Percentiles rank a stretch among this genome's conserved stretches.
Evolutionary conservation across 2,113 vertebrate genomes (phyloP).

Genomic region (Pomatorhinus ruficollis): DNA sequence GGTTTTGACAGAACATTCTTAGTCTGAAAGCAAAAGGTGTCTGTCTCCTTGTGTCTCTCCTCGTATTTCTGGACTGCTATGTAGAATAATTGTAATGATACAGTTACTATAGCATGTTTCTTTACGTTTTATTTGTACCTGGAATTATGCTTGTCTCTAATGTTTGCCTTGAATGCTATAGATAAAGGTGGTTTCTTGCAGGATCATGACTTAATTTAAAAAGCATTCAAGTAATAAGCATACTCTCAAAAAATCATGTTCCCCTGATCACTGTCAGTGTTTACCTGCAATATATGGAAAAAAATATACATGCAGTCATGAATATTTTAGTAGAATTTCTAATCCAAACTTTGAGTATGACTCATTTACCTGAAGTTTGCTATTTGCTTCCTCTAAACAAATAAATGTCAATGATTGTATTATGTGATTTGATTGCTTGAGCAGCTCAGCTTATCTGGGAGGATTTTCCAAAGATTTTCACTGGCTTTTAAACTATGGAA

Average conservation of each 20-base stretch:
- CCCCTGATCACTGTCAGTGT: neutral
- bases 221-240: neutral
- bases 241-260: neutral
- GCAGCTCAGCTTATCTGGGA: neutral
- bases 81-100: neutral
- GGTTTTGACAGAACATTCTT: neutral
- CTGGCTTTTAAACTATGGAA: neutral
- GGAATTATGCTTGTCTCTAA: neutral
- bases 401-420: neutral
- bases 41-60: neutral
- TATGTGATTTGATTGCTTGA: neutral
- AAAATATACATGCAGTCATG: neutral
- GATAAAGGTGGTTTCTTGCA: neutral
- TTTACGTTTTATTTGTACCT: neutral
- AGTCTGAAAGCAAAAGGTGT: neutral
- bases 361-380: neutral
- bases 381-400: neutral
- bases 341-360: neutral
- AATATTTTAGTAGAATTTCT: neutral
- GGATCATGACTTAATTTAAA: neutral
- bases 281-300: neutral
- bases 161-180: neutral
- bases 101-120: neutral
- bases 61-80: neutral
- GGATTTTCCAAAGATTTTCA: neutral